Percentiles rank a stretch among this genome's conserved stretches.
These are phyloP conservation scores for Chinchilla lanigera DNA, from an alignment of 2,113 vertebrate species.

Conservation along the genomic window DNA sequence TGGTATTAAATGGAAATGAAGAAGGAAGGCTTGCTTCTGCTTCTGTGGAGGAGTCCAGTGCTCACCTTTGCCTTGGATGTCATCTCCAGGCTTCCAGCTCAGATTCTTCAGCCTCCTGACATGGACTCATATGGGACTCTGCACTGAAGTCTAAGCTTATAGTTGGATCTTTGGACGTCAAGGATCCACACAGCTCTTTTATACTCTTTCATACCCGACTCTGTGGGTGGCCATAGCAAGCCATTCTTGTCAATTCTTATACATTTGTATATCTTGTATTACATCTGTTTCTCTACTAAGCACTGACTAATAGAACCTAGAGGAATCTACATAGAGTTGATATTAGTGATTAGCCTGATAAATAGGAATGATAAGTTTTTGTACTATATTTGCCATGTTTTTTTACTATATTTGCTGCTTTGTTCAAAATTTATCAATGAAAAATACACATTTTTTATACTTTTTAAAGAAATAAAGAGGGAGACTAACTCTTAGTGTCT, in stretches of 20 bases:
- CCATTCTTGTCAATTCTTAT: not conserved
- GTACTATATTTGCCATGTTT: no score
- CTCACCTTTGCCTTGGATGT: not conserved
- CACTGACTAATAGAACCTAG: not conserved
- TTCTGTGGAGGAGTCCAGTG: not conserved
- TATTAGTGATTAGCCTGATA: not conserved
- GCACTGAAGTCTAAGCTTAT: not conserved
- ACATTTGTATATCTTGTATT: not conserved
- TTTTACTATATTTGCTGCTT: not conserved
- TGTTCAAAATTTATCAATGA: conserved; percentile 3
- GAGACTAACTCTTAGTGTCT: not conserved
- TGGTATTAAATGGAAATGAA: not conserved
- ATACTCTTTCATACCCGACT: not conserved
- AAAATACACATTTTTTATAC: not conserved
- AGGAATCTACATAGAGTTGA: not conserved
- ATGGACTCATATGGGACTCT: not conserved
- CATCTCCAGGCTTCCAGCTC: not conserved
- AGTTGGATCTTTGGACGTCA: no score
- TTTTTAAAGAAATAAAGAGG: not conserved
- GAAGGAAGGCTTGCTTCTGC: not conserved
- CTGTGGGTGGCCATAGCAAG: not conserved
- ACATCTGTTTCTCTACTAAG: not conserved
- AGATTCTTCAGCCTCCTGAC: not conserved
- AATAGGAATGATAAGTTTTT: not conserved
- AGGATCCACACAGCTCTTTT: not conserved